Percentiles rank a stretch among this genome's conserved stretches.
Conservation (phyloP, 2,113 vertebrate genomes). For the Chaetorhynchus papuensis region DNA sequence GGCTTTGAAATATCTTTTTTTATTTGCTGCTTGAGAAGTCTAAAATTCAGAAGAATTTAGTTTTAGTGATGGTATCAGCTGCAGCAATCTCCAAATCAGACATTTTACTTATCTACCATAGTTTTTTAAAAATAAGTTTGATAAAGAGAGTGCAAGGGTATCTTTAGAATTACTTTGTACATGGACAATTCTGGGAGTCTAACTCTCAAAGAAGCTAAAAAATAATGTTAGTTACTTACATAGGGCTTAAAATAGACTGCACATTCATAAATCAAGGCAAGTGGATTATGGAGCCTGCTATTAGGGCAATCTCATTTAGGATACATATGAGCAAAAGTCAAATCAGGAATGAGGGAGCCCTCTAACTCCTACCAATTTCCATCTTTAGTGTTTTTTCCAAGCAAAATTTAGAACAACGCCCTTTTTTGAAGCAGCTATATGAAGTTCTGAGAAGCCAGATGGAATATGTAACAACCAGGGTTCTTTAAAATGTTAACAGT, state of each 20-base stretch:
- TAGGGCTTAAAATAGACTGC: background rate
- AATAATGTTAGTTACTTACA: background rate
- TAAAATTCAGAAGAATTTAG: background rate
- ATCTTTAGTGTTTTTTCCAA: background rate
- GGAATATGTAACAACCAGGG: background rate
- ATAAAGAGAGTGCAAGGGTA: background rate
- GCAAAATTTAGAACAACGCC: background rate
- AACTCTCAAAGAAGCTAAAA: background rate
- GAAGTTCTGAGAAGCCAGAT: background rate
- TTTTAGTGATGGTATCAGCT: background rate
- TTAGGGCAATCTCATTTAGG: background rate
- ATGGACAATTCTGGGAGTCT: background rate
- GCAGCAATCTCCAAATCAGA: background rate
- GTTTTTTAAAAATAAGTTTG: background rate
- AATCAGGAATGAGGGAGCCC: background rate
- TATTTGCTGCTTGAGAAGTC: background rate
- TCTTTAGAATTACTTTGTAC: background rate
- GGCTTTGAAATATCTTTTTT: background rate
- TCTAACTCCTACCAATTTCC: background rate
- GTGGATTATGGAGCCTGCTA: background rate
- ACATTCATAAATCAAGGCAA: background rate
- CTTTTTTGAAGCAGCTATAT: background rate
- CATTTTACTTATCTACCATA: background rate
- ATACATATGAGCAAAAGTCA: background rate
- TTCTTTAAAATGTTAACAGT: background rate